These are phyloP conservation scores for Hystrix cristata DNA, from an alignment of 2,113 vertebrate species.

Conservation along the genomic window DNA sequence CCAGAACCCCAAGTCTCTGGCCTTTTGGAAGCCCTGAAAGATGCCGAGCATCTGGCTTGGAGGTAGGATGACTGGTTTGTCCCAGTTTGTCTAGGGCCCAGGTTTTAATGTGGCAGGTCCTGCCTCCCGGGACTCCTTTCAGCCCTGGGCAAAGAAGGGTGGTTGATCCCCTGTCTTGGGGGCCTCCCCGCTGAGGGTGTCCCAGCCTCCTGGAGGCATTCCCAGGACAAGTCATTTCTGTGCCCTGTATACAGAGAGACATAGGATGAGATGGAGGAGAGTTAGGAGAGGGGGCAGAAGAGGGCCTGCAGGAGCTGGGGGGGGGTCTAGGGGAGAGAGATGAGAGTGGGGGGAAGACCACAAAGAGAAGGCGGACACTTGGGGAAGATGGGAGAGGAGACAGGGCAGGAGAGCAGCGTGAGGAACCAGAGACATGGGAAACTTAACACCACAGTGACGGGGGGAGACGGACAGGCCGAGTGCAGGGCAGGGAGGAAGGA, in stretches of 20 bases:
- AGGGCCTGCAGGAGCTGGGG: background rate
- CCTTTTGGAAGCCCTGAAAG: background rate
- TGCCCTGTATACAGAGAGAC: background rate
- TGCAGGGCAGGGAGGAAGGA: background rate
- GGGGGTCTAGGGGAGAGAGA: too few relatives aligned
- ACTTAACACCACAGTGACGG: background rate
- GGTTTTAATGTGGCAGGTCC: background rate
- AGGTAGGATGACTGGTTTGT: accelerated
- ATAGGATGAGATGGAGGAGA: background rate
- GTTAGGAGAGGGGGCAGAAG: too few relatives aligned
- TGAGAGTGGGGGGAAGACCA: accelerated
- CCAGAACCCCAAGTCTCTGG: background rate
- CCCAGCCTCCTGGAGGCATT: background rate
- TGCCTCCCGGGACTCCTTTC: too few relatives aligned
- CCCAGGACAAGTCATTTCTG: background rate
- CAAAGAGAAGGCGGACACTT: background rate
- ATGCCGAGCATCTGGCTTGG: background rate
- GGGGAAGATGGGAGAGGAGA: too few relatives aligned
- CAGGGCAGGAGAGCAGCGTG: too few relatives aligned
- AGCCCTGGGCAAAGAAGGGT: background rate
- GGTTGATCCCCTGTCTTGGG: background rate
- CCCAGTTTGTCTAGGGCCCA: background rate
- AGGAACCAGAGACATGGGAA: background rate
- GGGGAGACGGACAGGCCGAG: too few relatives aligned
- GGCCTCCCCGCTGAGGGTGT: background rate